phyloP scores from a whole-genome alignment of 2,113 vertebrate genomes.

The Trichechus manatus region DNA sequence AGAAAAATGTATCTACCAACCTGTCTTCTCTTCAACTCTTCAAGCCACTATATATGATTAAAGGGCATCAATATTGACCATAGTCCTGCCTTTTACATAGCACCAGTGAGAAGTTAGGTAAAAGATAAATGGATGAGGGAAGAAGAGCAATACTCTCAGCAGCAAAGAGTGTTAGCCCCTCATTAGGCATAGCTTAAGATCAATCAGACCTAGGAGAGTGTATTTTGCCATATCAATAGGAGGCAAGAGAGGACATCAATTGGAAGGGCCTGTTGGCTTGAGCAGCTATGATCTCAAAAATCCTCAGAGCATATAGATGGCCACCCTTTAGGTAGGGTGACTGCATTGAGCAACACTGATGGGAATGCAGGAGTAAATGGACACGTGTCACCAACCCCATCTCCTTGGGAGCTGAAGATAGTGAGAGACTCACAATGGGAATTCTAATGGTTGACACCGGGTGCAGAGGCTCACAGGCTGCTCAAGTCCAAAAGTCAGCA shows the following conservation, averaged over 20 bases:
- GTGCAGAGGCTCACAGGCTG: not conserved
- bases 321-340: not conserved
- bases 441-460: not conserved
- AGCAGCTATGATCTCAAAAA: not conserved
- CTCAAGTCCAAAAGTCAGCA: not conserved
- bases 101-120: not conserved
- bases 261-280: not conserved
- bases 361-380: not conserved
- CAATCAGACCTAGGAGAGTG: not conserved
- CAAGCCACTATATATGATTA: not conserved
- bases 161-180: not conserved
- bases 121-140: not conserved
- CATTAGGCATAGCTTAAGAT: not conserved
- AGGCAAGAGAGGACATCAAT: not conserved
- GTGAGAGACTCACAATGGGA: accelerated
- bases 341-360: not conserved
- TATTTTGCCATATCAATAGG: not conserved
- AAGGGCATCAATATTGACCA: not conserved
- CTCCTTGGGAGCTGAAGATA: not conserved
- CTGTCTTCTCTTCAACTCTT: not conserved
- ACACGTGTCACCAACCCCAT: not conserved
- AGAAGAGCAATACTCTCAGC: not conserved
- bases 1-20: not conserved
- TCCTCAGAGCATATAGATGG: not conserved
- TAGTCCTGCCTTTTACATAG: not conserved